A percentile compares a stretch with the other conserved stretches of the same genome.
These are phyloP conservation scores for Pinctada fucata DNA, from an alignment of 2,888 invertebrate species.

Conservation along the genomic window DNA sequence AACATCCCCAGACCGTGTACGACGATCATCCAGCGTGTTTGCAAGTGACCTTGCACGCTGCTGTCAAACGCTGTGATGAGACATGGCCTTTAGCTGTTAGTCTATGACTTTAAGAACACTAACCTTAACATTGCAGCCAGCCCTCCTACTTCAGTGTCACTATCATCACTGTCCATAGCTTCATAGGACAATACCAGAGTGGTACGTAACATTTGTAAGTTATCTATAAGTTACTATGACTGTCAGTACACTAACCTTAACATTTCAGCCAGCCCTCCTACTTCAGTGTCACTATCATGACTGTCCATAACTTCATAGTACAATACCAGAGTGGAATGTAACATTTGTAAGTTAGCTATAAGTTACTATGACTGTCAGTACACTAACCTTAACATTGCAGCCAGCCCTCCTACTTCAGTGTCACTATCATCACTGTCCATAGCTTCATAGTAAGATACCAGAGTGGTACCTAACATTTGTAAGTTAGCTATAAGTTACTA, in stretches of 20 bases:
- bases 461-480: no score
- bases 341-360: no score
- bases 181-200: constrained; percentile 4
- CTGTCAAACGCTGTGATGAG: no score
- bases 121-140: neutral
- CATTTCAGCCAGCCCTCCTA: neutral
- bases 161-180: neutral
- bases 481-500: no score
- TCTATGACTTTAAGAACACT: no score
- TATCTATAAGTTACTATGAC: no score
- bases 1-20: no score
- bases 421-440: neutral
- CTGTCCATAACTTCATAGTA: neutral
- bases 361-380: no score
- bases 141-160: constrained; percentile 6
- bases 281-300: neutral
- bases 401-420: constrained; percentile 5
- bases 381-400: neutral
- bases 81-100: no score
- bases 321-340: constrained; percentile 8
- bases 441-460: neutral
- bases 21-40: no score
- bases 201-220: no score
- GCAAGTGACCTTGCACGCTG: no score
- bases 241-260: neutral